A percentile compares a stretch with the other conserved stretches of the same genome.
phyloP scores from a whole-genome alignment of 2,888 invertebrate species.

The Mechanitis mazaeus region DNA sequence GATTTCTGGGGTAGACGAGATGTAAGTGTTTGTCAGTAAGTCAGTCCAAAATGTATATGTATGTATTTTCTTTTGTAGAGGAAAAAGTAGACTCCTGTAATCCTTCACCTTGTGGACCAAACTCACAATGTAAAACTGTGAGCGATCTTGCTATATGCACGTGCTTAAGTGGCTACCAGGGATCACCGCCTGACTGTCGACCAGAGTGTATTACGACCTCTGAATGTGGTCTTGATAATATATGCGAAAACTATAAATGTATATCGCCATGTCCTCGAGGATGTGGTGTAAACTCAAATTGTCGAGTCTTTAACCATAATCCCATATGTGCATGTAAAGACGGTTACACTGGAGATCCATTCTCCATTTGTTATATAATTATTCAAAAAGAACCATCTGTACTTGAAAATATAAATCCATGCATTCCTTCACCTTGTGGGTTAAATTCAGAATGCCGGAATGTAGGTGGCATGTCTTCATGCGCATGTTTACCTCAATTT shows the following conservation, averaged over 20 bases:
- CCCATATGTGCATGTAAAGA: slow-evolving; percentile 82
- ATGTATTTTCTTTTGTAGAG: slow-evolving; percentile 41
- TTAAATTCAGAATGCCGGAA: slow-evolving; percentile 80
- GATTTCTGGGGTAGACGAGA: no score
- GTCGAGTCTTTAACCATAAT: slow-evolving; percentile 83
- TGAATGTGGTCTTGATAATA: slow-evolving; percentile 79
- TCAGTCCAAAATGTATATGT: no score
- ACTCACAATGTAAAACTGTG: slow-evolving; percentile 78
- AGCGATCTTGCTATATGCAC: slow-evolving; percentile 81
- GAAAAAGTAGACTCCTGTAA: slow-evolving; percentile 69
- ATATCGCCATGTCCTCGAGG: slow-evolving; percentile 82
- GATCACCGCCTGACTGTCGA: slow-evolving; percentile 82
- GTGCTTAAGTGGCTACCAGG: slow-evolving; percentile 81
- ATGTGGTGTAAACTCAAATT: slow-evolving; percentile 83
- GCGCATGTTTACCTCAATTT: slow-evolving; percentile 80
- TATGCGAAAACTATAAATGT: slow-evolving; percentile 84
- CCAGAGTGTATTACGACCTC: slow-evolving; percentile 82
- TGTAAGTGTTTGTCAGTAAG: no score
- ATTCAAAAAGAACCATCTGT: slow-evolving; percentile 47
- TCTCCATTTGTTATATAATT: slow-evolving; percentile 66
- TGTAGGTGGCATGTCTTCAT: slow-evolving; percentile 75
- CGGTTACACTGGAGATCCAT: slow-evolving; percentile 80
- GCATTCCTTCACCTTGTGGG: slow-evolving; percentile 87
- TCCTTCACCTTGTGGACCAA: slow-evolving; percentile 88
- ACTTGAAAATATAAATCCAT: slow-evolving; percentile 72